Conservation (phyloP, 2,797 vertebrate species). For the Ptychobarbus kaznakovi region DNA sequence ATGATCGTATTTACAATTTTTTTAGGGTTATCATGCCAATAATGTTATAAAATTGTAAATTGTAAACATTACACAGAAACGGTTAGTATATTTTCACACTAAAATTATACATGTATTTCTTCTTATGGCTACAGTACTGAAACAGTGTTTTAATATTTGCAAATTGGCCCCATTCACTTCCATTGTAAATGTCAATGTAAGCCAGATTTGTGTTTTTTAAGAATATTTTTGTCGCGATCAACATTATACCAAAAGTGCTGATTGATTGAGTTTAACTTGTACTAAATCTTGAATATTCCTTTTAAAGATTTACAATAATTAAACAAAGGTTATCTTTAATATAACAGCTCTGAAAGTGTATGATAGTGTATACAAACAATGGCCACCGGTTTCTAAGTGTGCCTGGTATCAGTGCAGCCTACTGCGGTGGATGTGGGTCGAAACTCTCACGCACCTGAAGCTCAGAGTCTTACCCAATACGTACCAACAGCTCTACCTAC, state of each 20-base stretch:
- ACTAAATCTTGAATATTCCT: neutral
- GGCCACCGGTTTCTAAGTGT: conserved; percentile 36
- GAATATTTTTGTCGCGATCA: neutral
- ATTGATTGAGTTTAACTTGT: neutral
- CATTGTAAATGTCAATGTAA: neutral
- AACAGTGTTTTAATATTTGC: conserved; percentile 2
- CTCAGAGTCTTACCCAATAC: neutral
- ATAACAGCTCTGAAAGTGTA: neutral
- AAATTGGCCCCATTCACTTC: neutral
- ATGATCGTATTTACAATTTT: neutral
- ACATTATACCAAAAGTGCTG: neutral
- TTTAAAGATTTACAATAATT: neutral
- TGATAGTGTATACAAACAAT: conserved; percentile 9
- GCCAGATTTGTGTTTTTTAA: neutral
- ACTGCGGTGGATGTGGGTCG: conserved; percentile 73
- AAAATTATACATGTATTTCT: neutral
- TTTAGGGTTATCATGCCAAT: neutral
- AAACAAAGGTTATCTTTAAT: neutral
- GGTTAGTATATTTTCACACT: neutral
- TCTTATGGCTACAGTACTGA: neutral
- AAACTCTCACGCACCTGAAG: neutral
- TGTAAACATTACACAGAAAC: neutral
- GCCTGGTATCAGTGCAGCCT: conserved; percentile 65
- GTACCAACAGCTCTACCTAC: conserved; percentile 52
- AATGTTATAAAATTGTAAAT: neutral